phyloP scores from a whole-genome alignment of 2,113 vertebrate species.

The Thermophis baileyi region DNA sequence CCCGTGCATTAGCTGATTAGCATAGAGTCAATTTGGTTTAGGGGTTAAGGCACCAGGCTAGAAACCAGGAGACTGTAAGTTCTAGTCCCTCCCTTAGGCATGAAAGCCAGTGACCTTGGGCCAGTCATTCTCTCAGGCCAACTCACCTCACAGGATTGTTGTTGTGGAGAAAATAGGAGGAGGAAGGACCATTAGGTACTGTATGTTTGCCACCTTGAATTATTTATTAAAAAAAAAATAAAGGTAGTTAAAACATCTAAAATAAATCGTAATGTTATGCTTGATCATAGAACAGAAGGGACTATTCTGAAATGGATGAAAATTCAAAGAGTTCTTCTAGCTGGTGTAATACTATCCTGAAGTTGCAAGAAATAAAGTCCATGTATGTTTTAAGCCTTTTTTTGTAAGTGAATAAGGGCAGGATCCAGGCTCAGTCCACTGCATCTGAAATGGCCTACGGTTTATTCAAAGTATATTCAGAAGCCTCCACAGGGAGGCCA shows the following conservation, averaged over 20 bases:
- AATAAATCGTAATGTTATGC: neutral
- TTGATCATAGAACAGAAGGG: neutral
- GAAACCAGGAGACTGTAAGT: neutral
- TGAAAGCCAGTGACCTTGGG: neutral
- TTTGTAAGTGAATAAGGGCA: neutral
- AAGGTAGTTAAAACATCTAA: neutral
- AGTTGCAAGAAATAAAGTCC: neutral
- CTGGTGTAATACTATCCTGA: neutral
- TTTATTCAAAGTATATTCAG: slow-evolving; percentile 16
- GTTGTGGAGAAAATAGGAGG: neutral
- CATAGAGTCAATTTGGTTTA: neutral
- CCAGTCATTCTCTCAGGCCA: neutral
- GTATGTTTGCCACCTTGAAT: neutral
- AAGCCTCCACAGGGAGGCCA: neutral
- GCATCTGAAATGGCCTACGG: neutral
- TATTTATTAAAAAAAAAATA: neutral
- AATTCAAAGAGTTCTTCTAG: neutral
- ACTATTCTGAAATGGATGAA: neutral
- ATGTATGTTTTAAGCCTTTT: neutral
- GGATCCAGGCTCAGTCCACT: neutral
- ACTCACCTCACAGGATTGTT: neutral
- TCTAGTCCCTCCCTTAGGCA: neutral
- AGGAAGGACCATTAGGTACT: neutral
- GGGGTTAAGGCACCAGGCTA: neutral
- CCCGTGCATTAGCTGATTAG: neutral